Evolutionary conservation across 2,797 vertebrate genomes (phyloP).

Genomic region (Myiothlypis chrysogaster): DNA sequence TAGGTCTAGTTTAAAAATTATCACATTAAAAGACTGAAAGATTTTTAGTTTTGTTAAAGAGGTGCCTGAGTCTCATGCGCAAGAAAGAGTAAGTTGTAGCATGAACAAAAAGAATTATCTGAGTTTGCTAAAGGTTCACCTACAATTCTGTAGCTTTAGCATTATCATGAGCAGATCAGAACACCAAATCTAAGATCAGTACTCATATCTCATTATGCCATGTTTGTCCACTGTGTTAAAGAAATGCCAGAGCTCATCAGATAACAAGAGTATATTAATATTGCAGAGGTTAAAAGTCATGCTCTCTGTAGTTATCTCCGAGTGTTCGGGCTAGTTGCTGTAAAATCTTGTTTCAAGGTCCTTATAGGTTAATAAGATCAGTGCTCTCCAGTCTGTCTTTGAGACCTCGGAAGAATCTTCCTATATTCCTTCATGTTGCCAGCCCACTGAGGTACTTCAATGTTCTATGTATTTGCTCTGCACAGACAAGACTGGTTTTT

Average conservation of each 20-base stretch:
- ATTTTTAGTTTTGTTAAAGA: not conserved
- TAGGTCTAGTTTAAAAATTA: not conserved
- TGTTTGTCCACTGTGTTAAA: not conserved
- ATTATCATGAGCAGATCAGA: not conserved
- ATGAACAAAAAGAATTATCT: not conserved
- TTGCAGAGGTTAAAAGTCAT: not conserved
- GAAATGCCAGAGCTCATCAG: not conserved
- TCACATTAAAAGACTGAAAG: not conserved
- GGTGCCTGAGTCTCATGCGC: not conserved
- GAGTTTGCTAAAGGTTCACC: not conserved
- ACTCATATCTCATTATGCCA: not conserved
- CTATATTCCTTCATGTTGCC: not conserved
- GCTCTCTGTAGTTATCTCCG: not conserved
- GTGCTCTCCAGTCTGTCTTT: not conserved
- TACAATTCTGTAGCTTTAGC: not conserved
- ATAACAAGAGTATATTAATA: not conserved
- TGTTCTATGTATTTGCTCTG: not conserved
- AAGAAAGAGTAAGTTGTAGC: not conserved
- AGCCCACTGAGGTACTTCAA: not conserved
- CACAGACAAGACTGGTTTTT: not conserved
- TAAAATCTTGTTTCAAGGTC: not conserved
- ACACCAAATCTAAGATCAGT: not conserved
- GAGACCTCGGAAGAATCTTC: not conserved
- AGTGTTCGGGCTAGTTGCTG: not conserved
- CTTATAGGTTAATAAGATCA: not conserved